phyloP scores from a whole-genome alignment of 2,797 vertebrate genomes.

The Coccyzus lansbergi region DNA sequence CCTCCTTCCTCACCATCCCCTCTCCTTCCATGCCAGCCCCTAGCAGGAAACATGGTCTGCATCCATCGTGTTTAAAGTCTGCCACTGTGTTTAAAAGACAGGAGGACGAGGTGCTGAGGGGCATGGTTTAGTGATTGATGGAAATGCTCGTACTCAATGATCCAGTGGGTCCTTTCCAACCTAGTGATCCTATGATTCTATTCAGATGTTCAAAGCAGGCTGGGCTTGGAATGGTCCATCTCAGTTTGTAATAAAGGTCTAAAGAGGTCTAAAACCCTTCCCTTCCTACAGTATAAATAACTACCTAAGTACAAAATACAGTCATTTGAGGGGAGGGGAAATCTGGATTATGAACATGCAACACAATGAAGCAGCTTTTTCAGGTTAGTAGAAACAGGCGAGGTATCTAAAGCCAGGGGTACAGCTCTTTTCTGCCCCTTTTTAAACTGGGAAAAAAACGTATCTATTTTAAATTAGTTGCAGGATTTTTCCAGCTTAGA shows the following conservation, averaged over 20 bases:
- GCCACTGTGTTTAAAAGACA: too few relatives aligned
- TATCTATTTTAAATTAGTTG: background rate
- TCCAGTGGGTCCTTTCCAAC: too few relatives aligned
- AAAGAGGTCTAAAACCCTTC: background rate
- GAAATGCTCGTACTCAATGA: too few relatives aligned
- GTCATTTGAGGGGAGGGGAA: too few relatives aligned
- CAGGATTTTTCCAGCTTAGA: background rate
- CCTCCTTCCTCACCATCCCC: background rate
- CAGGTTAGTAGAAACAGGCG: background rate
- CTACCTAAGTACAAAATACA: background rate
- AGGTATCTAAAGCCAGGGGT: background rate
- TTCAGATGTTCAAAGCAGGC: background rate
- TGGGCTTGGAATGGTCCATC: background rate
- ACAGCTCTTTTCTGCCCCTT: background rate
- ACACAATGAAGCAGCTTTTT: background rate
- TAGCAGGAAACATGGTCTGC: background rate
- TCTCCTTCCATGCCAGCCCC: background rate
- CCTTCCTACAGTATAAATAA: background rate
- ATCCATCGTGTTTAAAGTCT: accelerated
- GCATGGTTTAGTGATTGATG: too few relatives aligned
- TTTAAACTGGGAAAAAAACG: background rate
- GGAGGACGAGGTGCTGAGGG: too few relatives aligned
- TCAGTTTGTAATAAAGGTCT: background rate
- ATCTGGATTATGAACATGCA: background rate
- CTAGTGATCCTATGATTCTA: too few relatives aligned